These are phyloP conservation scores for Plebejus argus DNA, from an alignment of 2,888 invertebrate genomes.

Conservation along the genomic window DNA sequence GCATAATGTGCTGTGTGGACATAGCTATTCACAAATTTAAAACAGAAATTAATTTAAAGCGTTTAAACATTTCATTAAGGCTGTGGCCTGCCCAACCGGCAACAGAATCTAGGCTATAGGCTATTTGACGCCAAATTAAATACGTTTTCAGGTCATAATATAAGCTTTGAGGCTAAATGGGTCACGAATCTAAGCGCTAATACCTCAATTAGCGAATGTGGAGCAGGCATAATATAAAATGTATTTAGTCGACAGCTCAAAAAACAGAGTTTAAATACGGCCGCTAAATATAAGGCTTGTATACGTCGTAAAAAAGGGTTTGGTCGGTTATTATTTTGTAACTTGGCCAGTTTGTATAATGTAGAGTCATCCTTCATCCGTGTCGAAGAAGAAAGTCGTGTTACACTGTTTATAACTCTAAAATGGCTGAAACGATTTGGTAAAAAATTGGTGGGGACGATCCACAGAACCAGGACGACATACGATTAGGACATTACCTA, in stretches of 20 bases:
- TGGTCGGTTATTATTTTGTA: no score
- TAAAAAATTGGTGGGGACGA: no score
- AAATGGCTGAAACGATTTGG: no score
- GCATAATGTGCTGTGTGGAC: no score
- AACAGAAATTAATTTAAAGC: background rate
- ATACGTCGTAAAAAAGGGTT: no score
- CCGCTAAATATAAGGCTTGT: background rate
- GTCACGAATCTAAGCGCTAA: slow-evolving; percentile 2
- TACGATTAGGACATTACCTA: no score
- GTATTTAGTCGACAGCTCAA: background rate
- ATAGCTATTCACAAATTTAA: background rate
- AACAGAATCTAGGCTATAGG: background rate
- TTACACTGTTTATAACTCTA: no score
- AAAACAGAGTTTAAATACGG: background rate
- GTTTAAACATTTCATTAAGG: background rate
- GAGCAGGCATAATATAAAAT: background rate
- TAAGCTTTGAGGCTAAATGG: slow-evolving; percentile 1
- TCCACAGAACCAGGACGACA: no score
- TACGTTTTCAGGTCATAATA: slow-evolving; percentile 29
- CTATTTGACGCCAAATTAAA: slow-evolving; percentile 18
- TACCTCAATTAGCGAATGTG: slow-evolving; percentile 4
- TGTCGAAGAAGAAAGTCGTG: no score
- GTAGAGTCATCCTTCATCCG: no score
- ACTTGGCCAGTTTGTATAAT: no score
- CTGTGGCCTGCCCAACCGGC: background rate